Evolutionary conservation across 1,140 invertebrate genomes (phyloP).

Genomic region (Wasmannia auropunctata): DNA sequence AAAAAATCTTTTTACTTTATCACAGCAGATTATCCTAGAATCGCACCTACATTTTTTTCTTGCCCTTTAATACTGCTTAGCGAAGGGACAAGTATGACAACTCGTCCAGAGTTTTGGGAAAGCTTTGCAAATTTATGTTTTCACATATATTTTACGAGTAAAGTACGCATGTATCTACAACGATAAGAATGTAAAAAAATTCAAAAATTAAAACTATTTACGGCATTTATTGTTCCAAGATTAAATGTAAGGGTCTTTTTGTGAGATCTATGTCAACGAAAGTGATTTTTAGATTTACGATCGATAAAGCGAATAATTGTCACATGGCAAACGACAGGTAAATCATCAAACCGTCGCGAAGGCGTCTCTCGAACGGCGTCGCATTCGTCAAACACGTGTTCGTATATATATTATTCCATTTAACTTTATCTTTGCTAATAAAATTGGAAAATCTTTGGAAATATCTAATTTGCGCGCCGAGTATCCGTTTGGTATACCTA

Average conservation of each 20-base stretch:
- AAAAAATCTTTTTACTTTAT: constrained; percentile 24
- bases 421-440: constrained; percentile 23
- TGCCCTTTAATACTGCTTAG: neutral
- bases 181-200: neutral
- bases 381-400: neutral
- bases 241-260: neutral
- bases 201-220: neutral
- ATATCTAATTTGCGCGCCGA: constrained; percentile 9
- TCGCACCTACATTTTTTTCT: neutral
- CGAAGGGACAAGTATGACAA: neutral
- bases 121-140: neutral
- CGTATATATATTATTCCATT: neutral
- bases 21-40: constrained; percentile 3
- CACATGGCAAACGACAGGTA: neutral
- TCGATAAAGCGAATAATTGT: neutral
- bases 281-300: constrained; percentile 6
- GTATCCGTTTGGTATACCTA: neutral
- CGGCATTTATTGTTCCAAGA: no score
- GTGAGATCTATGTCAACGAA: neutral
- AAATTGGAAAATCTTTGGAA: constrained; percentile 12
- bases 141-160: constrained; percentile 4
- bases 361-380: neutral
- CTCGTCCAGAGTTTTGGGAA: neutral
- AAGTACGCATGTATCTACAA: neutral
- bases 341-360: neutral